Evolutionary conservation across 1,140 invertebrate species (phyloP), one percentile per base, ranked within the genome.

Genomic region (Heliconius nattereri): DNA sequence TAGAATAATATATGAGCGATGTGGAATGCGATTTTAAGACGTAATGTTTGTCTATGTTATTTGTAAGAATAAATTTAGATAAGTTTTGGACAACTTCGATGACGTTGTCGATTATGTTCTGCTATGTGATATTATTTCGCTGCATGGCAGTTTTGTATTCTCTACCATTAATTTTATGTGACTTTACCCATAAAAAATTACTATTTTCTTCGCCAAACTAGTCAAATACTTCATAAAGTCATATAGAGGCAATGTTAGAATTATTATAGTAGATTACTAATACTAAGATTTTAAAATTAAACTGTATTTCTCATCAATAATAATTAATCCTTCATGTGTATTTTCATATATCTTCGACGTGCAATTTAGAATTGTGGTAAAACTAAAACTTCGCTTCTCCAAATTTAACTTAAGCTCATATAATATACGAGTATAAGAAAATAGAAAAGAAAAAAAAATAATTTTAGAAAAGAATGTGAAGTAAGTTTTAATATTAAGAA

Each of bases 71-170:
- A 76, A 16, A 37, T 13, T 78, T 45, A 66, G 66, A n/a, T 79
- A 71, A 35, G 52, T 75, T 66, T n/a, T 26, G 40, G 45, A 52
- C 66, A 72, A 73, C 71, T 20, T 76, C 49, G 35, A 79, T 79
- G 29, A 74, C 76, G 74, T 80, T 79, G 73, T 23, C 37, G 32
- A 78, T 73, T 77, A 71, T 76, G 73, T 85, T 84, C 73, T 79
- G 78, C 73, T 75, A 83, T 85, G 84, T 85, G 80, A 84, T 81
- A 76, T 82, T 84, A 70, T 84, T 87, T 86, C 78, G 75, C 85
- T 87, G 84, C 84, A 82, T 85, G 78, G 86, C 84, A 86, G 86
- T 85, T 83, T 79, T 77, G 71, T 73, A 73, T 13, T 54, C 76
- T 72, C 23, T 40, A 78, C 20, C 66, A 71, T 19, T 78, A 40